These are phyloP conservation scores for Mythimna pallens DNA, from an alignment of 2,888 invertebrate genomes.

Conservation along the genomic window DNA sequence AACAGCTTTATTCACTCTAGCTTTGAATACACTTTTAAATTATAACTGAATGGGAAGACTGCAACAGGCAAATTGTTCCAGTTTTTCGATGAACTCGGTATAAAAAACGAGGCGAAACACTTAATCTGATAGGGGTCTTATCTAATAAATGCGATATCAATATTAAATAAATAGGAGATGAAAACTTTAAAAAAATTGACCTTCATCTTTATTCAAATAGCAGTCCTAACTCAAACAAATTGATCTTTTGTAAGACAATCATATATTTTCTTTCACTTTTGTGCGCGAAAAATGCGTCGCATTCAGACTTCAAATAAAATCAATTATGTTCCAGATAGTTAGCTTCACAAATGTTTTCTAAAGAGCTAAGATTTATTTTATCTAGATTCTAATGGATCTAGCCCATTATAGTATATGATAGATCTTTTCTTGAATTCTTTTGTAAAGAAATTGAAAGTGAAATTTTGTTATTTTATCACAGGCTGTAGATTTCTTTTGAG, in stretches of 20 bases:
- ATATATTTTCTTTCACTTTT: conserved; percentile 14
- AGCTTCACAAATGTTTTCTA: conserved; percentile 32
- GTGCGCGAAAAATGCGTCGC: conserved; percentile 16
- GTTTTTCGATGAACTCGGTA: no score
- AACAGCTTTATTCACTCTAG: no score
- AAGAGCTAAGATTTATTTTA: conserved; percentile 26
- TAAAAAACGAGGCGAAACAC: no score
- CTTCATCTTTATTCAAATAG: neutral
- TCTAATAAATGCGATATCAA: neutral
- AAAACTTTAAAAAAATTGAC: neutral
- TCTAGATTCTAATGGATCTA: conserved; percentile 31
- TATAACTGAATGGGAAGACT: no score
- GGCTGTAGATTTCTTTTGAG: neutral
- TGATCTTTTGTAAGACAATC: neutral
- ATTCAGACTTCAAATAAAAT: conserved; percentile 41
- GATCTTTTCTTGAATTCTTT: conserved; percentile 24
- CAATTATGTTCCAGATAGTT: conserved; percentile 45
- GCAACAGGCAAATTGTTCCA: no score
- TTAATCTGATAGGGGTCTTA: no score
- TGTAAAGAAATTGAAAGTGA: conserved; percentile 18
- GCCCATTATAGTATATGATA: conserved; percentile 22
- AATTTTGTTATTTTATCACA: conserved; percentile 21
- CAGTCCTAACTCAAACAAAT: neutral
- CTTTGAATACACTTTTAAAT: no score
- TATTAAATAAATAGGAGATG: neutral